A percentile compares a stretch with the other conserved stretches of the same genome.
phyloP scores from a whole-genome alignment of 2,888 invertebrate species.

The Cephonodes hylas region DNA sequence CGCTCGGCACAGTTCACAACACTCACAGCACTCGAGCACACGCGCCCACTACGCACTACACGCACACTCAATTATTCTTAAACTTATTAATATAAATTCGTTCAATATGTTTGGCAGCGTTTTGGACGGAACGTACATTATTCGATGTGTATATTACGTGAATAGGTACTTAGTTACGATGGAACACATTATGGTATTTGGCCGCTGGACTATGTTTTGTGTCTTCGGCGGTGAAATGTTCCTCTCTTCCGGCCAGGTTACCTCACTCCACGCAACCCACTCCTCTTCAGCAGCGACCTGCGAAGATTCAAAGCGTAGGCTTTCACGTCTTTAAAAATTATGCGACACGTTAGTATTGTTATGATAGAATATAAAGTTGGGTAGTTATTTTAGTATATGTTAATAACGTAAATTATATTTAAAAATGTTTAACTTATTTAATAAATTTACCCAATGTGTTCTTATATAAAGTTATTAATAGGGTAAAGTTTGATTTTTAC shows the following conservation, averaged over 20 bases:
- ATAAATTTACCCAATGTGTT: no score
- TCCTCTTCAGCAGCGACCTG: conserved; percentile 78
- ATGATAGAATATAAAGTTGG: not conserved
- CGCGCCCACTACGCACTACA: conserved; percentile 50
- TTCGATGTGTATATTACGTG: conserved; percentile 64
- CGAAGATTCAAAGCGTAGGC: conserved; percentile 62
- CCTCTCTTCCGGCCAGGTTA: conserved; percentile 60
- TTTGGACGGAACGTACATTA: conserved; percentile 77
- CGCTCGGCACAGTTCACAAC: conserved; percentile 63
- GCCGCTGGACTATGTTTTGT: conserved; percentile 24
- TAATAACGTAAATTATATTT: no score
- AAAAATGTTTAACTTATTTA: no score
- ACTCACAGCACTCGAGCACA: conserved; percentile 52
- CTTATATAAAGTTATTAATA: no score
- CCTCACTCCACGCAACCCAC: conserved; percentile 70
- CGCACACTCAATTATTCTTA: conserved; percentile 51
- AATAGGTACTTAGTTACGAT: conserved; percentile 60
- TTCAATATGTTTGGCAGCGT: conserved; percentile 74
- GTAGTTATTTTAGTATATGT: not conserved
- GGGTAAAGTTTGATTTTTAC: no score
- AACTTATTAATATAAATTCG: conserved; percentile 74
- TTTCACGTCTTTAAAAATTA: conserved; percentile 66
- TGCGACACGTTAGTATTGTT: not conserved
- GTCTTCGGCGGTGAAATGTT: conserved; percentile 15
- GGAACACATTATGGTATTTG: conserved; percentile 67